These are phyloP conservation scores for Choloepus hoffmanni DNA, from an alignment of 2,113 vertebrate species.

Conservation along the genomic window DNA sequence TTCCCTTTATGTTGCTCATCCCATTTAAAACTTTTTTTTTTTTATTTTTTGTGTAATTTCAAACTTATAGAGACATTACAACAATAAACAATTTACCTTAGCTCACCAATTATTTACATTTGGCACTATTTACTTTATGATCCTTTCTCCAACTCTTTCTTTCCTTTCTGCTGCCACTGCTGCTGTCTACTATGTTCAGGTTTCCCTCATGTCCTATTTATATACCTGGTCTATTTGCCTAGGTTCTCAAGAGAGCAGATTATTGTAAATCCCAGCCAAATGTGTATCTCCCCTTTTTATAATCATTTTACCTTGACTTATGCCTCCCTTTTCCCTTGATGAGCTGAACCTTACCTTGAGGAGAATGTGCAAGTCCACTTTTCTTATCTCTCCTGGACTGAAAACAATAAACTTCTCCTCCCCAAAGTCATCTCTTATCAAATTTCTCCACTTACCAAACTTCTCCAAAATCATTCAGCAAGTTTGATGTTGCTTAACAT, in stretches of 20 bases:
- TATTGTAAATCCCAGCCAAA: neutral
- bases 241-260: neutral
- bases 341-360: neutral
- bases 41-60: constrained; percentile 10
- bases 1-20: neutral
- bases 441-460: neutral
- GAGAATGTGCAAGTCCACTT: neutral
- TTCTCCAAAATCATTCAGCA: neutral
- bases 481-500: neutral
- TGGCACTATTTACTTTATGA: neutral
- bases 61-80: neutral
- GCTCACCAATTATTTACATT: neutral
- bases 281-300: neutral
- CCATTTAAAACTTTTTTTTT: neutral
- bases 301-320: neutral
- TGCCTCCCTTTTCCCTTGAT: neutral
- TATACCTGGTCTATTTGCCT: neutral
- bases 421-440: neutral
- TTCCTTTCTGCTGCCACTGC: neutral
- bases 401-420: neutral
- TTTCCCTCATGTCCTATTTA: neutral
- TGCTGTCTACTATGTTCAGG: neutral
- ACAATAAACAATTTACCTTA: neutral
- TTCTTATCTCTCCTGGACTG: neutral
- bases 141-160: neutral